These are phyloP conservation scores for Zaprionus lachaisei DNA, from an alignment of 1,140 invertebrate species.

Conservation along the genomic window DNA sequence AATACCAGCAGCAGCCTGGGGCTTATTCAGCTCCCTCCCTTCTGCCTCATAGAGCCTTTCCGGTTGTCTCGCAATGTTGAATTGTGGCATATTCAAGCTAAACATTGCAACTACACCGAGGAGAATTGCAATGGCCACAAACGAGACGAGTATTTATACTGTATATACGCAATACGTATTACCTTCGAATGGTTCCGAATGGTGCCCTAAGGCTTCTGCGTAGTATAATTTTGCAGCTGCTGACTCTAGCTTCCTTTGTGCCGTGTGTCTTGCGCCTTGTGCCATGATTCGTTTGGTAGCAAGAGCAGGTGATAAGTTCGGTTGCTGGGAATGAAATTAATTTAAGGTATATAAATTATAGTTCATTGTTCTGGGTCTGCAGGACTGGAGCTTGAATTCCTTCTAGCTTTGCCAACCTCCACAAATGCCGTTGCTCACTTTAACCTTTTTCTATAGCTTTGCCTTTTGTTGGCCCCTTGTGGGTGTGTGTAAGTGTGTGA, in stretches of 20 bases:
- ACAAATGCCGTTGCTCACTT: conserved; percentile 4
- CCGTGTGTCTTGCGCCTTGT: conserved; percentile 20
- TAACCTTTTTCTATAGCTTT: conserved; percentile 5
- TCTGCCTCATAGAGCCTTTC: conserved; percentile 25
- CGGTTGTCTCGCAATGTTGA: conserved; percentile 60
- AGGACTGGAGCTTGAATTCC: background rate
- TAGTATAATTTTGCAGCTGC: background rate
- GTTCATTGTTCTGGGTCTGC: conserved; percentile 58
- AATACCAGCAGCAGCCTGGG: conserved; percentile 12
- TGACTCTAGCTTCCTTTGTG: conserved; percentile 1
- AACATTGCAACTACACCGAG: conserved; percentile 73
- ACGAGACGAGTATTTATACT: conserved; percentile 21
- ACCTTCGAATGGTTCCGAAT: conserved; percentile 12
- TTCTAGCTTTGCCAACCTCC: conserved; percentile 11
- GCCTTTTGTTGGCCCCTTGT: background rate
- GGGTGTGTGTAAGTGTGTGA: background rate
- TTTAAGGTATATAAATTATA: conserved; percentile 74
- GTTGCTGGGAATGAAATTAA: conserved; percentile 63
- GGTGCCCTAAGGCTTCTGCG: conserved; percentile 12
- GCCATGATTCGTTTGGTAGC: conserved; percentile 33
- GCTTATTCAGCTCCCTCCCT: background rate
- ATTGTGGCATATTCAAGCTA: conserved; percentile 75
- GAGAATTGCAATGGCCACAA: conserved; percentile 63
- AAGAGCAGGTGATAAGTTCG: conserved; percentile 71
- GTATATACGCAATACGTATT: conserved; percentile 13